Percentiles rank a stretch among this genome's conserved stretches.
Conservation (phyloP, 30 jellyfish, hydroid and myxozoan species). For the Aurelia coerulea region DNA sequence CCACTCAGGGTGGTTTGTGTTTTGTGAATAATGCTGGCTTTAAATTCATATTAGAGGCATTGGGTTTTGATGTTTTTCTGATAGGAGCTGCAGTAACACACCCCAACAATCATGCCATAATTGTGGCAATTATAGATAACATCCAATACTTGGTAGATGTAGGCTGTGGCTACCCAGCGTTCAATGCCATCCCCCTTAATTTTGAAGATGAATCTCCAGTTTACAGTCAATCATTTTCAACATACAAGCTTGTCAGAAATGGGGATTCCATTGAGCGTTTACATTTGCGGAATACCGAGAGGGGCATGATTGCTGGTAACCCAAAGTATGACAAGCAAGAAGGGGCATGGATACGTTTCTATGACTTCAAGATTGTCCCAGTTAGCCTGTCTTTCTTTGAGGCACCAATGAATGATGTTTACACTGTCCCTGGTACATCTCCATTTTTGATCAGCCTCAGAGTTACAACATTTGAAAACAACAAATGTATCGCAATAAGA, state of each 20-base stretch:
- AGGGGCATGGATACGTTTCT: background rate
- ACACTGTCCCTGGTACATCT: slow-evolving; percentile 11
- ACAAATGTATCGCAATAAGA: background rate
- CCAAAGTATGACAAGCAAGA: too few relatives aligned
- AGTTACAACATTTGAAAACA: background rate
- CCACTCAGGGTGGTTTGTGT: slow-evolving; percentile 11
- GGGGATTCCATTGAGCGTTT: slow-evolving; percentile 6
- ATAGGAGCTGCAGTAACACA: background rate
- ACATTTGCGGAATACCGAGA: background rate
- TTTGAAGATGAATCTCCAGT: slow-evolving; percentile 11
- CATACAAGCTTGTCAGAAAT: background rate
- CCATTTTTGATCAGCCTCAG: slow-evolving; percentile 17
- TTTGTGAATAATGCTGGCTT: slow-evolving; percentile 18
- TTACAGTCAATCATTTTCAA: slow-evolving; percentile 1
- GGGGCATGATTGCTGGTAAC: too few relatives aligned
- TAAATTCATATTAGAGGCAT: background rate
- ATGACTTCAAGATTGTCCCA: slow-evolving; percentile 4
- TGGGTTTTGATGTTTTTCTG: background rate
- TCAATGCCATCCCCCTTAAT: slow-evolving; percentile 11
- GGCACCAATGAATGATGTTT: background rate
- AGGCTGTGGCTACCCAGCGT: slow-evolving; percentile 30
- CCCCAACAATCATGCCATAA: background rate
- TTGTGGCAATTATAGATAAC: background rate
- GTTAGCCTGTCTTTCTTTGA: slow-evolving; percentile 8
- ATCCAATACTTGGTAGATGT: slow-evolving; percentile 2